Base-by-base conservation (phyloP, 2,113 vertebrate species). In the Paradisaea rubra region DNA sequence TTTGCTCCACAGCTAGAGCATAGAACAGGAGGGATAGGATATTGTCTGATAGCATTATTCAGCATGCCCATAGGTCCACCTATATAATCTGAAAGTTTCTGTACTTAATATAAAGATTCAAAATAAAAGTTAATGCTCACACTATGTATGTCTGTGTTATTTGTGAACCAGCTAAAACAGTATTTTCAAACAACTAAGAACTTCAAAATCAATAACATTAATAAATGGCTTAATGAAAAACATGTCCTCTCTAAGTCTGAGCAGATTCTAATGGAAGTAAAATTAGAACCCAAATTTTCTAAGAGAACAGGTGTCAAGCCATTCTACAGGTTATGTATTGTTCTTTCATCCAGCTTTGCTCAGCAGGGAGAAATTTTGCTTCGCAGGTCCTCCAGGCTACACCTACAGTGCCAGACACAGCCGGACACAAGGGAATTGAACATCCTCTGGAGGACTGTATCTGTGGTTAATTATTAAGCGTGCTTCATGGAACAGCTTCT, bases 401-500 rank as follows among this genome's bases (percentile, higher is more conserved):
- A 81, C 45, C 30, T 35, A 5, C 15, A 18, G 30, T 44, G n/a
- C n/a, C 73, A 79, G 61, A 45, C 44, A 78, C 33, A 66, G 60
- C 15, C 0, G 0, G 73, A 24, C 52, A 35, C 37, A 42, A 16
- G 66, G 71, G 70, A 45, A 30, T 41, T n/a, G 31, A 66, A 10
- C 42, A 66, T 20, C 25, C 33, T 37, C 52, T 11, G 4, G 7
- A 27, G 21, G 27, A 35, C 10, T 1, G 0, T 16, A 14, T 53
- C 56, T 24, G 10, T 30, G 31, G 24, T 57, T 9, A 13, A 7
- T 37, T 85, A 24, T 42, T 60, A 47, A 84, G 20, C 25, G 17
- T 4, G 4, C 44, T 45, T 57, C 1, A 1, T 35, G 28, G 42
- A 61, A 16, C 47, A 59, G n/a, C 44, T 45, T 30, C 17, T 18